Conservation (phyloP, 1,140 invertebrate species). For the Paramacrobiotus metropolitanus region DNA sequence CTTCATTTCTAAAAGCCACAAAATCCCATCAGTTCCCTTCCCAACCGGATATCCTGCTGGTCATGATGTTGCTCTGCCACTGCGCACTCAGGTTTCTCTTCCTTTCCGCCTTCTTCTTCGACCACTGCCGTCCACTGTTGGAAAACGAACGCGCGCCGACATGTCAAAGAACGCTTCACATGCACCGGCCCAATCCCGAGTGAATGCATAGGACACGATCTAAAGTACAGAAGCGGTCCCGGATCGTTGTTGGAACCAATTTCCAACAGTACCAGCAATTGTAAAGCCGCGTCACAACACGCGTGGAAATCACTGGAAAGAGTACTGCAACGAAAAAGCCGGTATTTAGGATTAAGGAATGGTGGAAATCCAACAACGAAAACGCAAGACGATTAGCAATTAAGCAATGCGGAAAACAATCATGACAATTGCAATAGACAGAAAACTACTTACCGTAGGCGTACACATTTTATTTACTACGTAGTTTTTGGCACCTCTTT, state of each 20-base stretch:
- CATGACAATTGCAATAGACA: no score
- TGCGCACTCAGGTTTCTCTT: no score
- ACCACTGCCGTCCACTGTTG: not conserved
- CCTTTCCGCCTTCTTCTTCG: no score
- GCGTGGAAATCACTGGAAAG: constrained; percentile 1
- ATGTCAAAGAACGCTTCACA: not conserved
- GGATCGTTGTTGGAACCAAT: not conserved
- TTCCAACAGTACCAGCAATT: not conserved
- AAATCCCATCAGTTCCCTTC: not conserved
- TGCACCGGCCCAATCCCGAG: not conserved
- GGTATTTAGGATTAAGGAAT: no score
- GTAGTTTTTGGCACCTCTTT: no score
- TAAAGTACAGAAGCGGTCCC: not conserved
- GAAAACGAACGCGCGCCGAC: not conserved
- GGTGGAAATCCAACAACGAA: no score
- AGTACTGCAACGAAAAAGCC: constrained; percentile 6
- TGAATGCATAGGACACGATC: not conserved
- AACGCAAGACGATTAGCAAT: no score
- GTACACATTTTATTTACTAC: no score
- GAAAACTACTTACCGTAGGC: no score
- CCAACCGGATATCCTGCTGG: not conserved
- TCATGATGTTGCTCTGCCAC: not conserved
- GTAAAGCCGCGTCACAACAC: not conserved
- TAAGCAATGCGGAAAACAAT: no score
- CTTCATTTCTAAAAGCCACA: not conserved